Evolutionary conservation across 1,140 invertebrate species (phyloP), one percentile per base, ranked within the genome.

Genomic region (Zaprionus capensis): DNA sequence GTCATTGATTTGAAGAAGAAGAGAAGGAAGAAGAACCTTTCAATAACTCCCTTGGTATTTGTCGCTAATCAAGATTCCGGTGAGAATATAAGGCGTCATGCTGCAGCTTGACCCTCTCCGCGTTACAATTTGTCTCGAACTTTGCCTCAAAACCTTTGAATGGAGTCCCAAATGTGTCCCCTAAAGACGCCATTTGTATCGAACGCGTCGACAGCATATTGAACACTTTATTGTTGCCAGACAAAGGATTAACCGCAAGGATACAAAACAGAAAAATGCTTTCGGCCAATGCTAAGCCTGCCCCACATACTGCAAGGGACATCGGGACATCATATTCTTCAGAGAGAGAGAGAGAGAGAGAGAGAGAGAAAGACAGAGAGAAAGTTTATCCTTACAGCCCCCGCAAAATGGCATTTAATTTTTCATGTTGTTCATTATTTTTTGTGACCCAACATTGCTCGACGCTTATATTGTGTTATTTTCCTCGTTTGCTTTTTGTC

Each of bases 371-470:
- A n/a, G 14, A 6, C 2, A 2, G 41, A 1, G 1, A 17, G n/a
- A 24, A 12, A 17, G 7, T 17, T 49, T 49, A 44, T 61, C 58
- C 49, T 41, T 70, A 38, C 22, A 36, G 38, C 34, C 24, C 62
- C 46, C 63, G 69, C 71, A 69, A 66, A 88, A 87, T 87, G 74
- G 57, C 83, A 78, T 79, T 84, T 84, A 79, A 90, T 88, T 90
- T 84, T 81, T 88, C 84, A 87, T 78, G 59, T 62, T 49, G 20
- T 59, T 44, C 58, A 64, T 70, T 55, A 53, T 46, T 51, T 71
- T 63, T 71, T 51, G 58, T 75, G 38, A 55, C 15, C n/a, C 57
- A 34, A 34, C 31, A 20, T 67, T 64, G 14, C 26, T 6, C 4
- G 51, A 28, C 22, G 22, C 31, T 56, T 31, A 26, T 55, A 41